These are phyloP conservation scores for Eidolon helvum DNA, from an alignment of 2,113 vertebrate genomes.

Conservation along the genomic window DNA sequence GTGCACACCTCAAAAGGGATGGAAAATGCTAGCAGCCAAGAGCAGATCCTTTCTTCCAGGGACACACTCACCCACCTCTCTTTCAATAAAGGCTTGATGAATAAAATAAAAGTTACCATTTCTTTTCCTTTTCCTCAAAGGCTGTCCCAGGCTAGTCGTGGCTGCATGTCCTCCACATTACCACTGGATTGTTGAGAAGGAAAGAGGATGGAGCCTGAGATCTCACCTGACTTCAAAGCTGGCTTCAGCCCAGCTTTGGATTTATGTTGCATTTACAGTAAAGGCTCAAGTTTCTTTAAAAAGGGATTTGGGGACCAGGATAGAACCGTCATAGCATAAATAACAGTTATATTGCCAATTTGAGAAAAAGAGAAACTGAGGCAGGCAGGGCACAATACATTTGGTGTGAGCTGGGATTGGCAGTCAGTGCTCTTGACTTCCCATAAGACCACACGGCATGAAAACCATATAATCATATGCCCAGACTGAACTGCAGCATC, in stretches of 20 bases:
- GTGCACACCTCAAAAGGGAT: background rate
- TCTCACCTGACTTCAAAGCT: background rate
- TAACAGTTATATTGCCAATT: background rate
- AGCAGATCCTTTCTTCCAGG: background rate
- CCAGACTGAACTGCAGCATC: constrained; percentile 37
- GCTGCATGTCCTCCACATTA: background rate
- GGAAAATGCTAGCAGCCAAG: background rate
- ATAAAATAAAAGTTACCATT: background rate
- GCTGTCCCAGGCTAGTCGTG: background rate
- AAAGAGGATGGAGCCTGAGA: background rate
- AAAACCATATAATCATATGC: constrained; percentile 61
- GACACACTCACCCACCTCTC: background rate
- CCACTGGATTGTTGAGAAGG: background rate
- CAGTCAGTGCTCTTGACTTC: constrained; percentile 15
- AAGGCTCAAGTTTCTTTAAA: background rate
- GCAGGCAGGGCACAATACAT: constrained; percentile 33
- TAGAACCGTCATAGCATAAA: background rate
- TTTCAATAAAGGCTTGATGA: background rate
- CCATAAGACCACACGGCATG: background rate
- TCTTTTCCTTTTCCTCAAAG: background rate
- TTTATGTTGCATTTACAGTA: background rate
- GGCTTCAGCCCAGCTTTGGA: background rate
- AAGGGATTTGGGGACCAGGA: background rate
- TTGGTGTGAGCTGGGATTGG: background rate
- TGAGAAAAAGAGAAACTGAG: constrained; percentile 48